Base-by-base conservation (phyloP, 2,113 vertebrate genomes). In the Benitochromis conjunctus region DNA sequence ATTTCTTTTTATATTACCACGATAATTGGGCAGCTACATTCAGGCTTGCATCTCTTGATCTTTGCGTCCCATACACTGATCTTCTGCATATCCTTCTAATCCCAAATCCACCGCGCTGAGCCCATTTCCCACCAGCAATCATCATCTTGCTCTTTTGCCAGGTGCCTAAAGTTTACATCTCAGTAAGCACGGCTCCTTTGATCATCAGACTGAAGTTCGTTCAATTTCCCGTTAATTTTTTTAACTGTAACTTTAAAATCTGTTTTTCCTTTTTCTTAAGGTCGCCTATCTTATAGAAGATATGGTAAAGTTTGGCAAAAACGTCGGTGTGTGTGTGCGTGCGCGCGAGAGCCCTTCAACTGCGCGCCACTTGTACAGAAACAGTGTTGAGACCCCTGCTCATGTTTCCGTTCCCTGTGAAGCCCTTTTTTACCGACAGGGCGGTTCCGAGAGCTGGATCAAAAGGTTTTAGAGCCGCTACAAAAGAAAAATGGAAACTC, bases 401-500 rank as follows among this genome's bases (percentile, higher is more conserved):
- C 96, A 92, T 96, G 95, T 97, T 98, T 98, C 98, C 95, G 94
- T 96, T 97, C 97, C 96, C 96, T 92, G 95, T 96, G 97, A 97
- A 97, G 97, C 95, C 96, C 93, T 97, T 96, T 62, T 94, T 96
- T 95, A 95, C 94, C 95, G 60, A 93, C 96, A 97, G 97, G 98
- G 97, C 96, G 97, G 71, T 98, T 98, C 97, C 98, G 96, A 96
- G 92, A 95, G 95, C 94, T 21, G 97, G 97, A 98, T 98, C 97
- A 98, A 98, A 99, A 98, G 97, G 95, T 93, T 92, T 94, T 93
- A 90, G 96, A 97, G 88, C 95, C 92, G 56, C 95, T 95, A 98
- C 97, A 98, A 98, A 98, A 96, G 96, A 95, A 96, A 90, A 97
- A 97, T 96, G 97, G 93, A 98, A 98, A 99, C 96, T 96, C 94